A percentile compares a stretch with the other conserved stretches of the same genome.
phyloP scores from a whole-genome alignment of 2,797 vertebrate genomes.

The Lepilemur septentrionalis region DNA sequence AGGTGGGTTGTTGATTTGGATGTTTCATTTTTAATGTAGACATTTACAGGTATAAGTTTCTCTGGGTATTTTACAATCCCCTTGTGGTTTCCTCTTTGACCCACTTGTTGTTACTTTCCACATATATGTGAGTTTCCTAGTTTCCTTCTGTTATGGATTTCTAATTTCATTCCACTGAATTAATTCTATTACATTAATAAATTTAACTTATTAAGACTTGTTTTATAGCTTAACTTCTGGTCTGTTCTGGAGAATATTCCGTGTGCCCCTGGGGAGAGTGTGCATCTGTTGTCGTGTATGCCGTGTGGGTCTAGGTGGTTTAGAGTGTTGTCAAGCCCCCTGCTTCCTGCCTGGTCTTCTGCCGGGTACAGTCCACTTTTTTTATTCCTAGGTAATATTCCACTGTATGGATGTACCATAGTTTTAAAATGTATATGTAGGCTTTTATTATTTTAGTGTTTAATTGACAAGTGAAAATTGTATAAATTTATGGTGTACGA shows the following conservation, averaged over 20 bases:
- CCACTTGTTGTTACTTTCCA: neutral
- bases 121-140: neutral
- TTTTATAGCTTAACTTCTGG: neutral
- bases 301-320: neutral
- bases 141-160: neutral
- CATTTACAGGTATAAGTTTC: neutral
- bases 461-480: neutral
- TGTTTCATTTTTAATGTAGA: neutral
- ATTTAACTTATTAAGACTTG: neutral
- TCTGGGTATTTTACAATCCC: neutral
- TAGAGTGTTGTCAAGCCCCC: neutral
- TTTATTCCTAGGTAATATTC: neutral
- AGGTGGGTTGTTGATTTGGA: neutral
- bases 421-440: neutral
- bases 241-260: neutral
- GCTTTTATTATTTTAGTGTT: neutral
- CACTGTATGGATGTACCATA: neutral
- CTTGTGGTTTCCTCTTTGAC: neutral
- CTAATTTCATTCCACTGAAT: neutral
- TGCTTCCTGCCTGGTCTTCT: neutral
- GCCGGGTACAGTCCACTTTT: neutral
- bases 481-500: neutral
- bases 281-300: neutral
- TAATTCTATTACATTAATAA: neutral
- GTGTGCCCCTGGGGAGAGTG: neutral